Evolutionary conservation across 2,113 vertebrate species (phyloP), one percentile per base, ranked within the genome.

Genomic region (Dascyllus trimaculatus): DNA sequence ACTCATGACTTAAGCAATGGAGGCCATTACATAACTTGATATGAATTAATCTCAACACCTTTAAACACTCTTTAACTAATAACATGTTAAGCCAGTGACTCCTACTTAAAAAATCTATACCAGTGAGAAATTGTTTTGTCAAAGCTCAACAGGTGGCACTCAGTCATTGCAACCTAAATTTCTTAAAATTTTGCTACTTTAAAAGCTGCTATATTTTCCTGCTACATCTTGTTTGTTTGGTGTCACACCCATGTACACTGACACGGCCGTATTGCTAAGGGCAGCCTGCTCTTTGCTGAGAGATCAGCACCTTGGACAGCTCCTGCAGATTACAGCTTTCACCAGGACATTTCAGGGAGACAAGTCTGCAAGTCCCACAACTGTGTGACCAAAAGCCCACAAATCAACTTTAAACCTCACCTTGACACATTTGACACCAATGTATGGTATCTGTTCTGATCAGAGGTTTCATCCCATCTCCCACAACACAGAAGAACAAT

Each of bases 301-400:
- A 79, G 75, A 91, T 93, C 90, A 93, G 91, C 72, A 92, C 91
- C 85, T 35, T 71, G 91, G 93, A 94, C 71, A 94, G 91, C 64
- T 56, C 77, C 62, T 63, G 59, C 61, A 60, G 17, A 49, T 56
- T 18, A 14, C 43, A 65, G 19, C 43, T 22, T 19, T 13, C 2
- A 51, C 64, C 62, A 19, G 2, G 4, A 58, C 3, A 10, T 2
- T 15, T 3, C n/a, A 24, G 59, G 0, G 22, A 35, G 5, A 35
- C 24, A 43, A 46, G 17, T 35, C 32, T 35, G 15, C 14, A 17
- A 46, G 32, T 35, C 32, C 32, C 9, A 10, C 32, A 35, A 35
- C 1, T 35, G 32, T 35, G 32, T 35, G 7, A 29, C 29, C 29
- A 5, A 29, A 29, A 29, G 29, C 29, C 29, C 29, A 35, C 32